These are phyloP conservation scores for Drosophila sp. DNA, from an alignment of 1,140 invertebrate species.

Conservation along the genomic window DNA sequence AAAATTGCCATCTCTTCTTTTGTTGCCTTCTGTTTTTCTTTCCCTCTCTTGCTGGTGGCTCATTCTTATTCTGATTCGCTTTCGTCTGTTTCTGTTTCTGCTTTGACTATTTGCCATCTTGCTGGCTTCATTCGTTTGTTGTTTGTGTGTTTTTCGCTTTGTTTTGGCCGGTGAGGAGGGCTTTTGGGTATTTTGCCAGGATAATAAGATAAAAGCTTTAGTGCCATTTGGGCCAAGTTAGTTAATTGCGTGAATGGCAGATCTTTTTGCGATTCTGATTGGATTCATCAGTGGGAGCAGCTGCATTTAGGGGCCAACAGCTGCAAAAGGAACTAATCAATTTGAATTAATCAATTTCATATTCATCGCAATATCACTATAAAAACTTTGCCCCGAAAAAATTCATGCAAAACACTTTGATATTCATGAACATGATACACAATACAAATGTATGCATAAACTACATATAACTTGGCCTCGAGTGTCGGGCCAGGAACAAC, in stretches of 20 bases:
- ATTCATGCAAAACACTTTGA: slow-evolving; percentile 61
- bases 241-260: slow-evolving; percentile 68
- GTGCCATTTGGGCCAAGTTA: slow-evolving; percentile 68
- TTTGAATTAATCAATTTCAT: slow-evolving; percentile 10
- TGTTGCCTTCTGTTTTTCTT: slow-evolving; percentile 51
- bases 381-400: slow-evolving; percentile 46
- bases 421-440: slow-evolving; percentile 46
- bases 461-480: slow-evolving; percentile 17
- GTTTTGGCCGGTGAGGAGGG: slow-evolving; percentile 37
- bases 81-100: slow-evolving; percentile 19
- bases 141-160: slow-evolving; percentile 31
- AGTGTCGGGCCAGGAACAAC: slow-evolving; percentile 54
- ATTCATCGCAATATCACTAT: slow-evolving; percentile 54
- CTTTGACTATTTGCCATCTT: slow-evolving; percentile 70
- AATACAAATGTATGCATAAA: slow-evolving; percentile 21
- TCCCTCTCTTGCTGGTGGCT: slow-evolving; percentile 13
- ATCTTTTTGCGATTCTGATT: slow-evolving; percentile 35
- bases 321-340: neutral
- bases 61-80: slow-evolving; percentile 40
- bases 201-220: slow-evolving; percentile 79
- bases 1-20: slow-evolving; percentile 23
- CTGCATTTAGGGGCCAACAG: slow-evolving; percentile 29
- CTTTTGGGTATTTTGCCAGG: slow-evolving; percentile 57
- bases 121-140: slow-evolving; percentile 58
- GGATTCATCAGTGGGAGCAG: slow-evolving; percentile 32